These are phyloP conservation scores for Prunella fulvescens DNA, from an alignment of 2,113 vertebrate species.

Conservation along the genomic window DNA sequence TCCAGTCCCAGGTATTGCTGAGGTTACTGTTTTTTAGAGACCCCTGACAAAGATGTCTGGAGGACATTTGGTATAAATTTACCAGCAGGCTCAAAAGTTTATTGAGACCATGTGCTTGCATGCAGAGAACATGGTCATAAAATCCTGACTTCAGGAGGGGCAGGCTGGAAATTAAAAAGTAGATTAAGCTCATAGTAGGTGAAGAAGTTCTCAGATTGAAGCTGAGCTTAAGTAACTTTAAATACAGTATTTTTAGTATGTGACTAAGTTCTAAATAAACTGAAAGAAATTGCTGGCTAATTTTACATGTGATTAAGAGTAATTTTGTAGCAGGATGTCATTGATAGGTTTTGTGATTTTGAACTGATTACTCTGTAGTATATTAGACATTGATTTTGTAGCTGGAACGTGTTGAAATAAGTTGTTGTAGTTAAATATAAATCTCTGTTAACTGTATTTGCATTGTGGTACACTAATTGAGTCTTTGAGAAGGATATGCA, in stretches of 20 bases:
- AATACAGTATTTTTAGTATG: not conserved
- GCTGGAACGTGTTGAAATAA: not conserved
- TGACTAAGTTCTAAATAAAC: not conserved
- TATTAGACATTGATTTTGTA: not conserved
- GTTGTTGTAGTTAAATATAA: not conserved
- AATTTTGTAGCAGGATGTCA: not conserved
- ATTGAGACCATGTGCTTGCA: slow-evolving; percentile 8
- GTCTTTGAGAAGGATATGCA: not conserved
- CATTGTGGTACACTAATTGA: not conserved
- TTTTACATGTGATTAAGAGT: not conserved
- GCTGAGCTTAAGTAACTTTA: not conserved
- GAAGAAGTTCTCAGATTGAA: not conserved
- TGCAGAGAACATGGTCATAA: slow-evolving; percentile 4
- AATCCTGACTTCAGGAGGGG: not conserved
- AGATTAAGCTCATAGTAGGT: not conserved
- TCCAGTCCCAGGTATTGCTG: not conserved
- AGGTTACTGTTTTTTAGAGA: not conserved
- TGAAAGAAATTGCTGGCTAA: not conserved
- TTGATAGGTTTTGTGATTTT: not conserved
- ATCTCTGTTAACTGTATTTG: not conserved
- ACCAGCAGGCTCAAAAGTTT: not conserved
- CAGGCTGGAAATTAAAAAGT: not conserved
- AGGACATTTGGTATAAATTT: not conserved
- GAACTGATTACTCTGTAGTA: not conserved
- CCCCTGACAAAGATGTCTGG: not conserved